A percentile compares a stretch with the other conserved stretches of the same genome.
phyloP scores from a whole-genome alignment of 2,797 vertebrate species.

The Silurus lanzhouensis region DNA sequence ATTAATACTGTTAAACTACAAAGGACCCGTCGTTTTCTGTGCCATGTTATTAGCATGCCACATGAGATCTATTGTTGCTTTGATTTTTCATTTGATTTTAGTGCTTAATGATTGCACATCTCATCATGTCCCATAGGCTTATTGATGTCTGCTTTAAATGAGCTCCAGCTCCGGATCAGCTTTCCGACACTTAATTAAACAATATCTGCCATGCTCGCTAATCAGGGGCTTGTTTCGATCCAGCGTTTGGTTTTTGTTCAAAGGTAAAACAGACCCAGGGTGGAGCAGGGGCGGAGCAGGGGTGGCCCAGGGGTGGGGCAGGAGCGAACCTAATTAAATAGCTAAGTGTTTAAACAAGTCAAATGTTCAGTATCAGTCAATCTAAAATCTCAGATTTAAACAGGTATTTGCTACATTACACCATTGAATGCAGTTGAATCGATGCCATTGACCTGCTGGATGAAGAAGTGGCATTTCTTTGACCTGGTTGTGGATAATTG shows the following conservation, averaged over 20 bases:
- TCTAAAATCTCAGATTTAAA: neutral
- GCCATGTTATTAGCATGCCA: slow-evolving; percentile 35
- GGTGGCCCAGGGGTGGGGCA: neutral
- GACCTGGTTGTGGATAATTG: slow-evolving; percentile 15
- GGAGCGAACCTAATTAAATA: neutral
- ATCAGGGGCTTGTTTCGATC: slow-evolving; percentile 19
- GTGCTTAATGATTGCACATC: slow-evolving; percentile 50
- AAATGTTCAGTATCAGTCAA: neutral
- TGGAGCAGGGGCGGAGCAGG: too few relatives aligned
- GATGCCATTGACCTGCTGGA: slow-evolving; percentile 40
- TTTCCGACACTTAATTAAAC: slow-evolving; percentile 40
- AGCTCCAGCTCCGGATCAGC: slow-evolving; percentile 29
- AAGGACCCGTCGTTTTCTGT: slow-evolving; percentile 11
- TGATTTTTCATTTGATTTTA: slow-evolving; percentile 54
- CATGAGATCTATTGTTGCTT: slow-evolving; percentile 25
- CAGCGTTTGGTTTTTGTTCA: neutral
- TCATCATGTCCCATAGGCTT: slow-evolving; percentile 37
- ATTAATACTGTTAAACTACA: slow-evolving; percentile 43
- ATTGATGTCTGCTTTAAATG: slow-evolving; percentile 44
- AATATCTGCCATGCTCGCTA: slow-evolving; percentile 25
- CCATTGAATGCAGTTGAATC: slow-evolving; percentile 18
- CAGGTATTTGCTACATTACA: neutral
- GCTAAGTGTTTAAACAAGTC: neutral
- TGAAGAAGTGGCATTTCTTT: neutral
- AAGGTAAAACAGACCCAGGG: neutral